Percentiles rank a stretch among this genome's conserved stretches.
Evolutionary conservation across 2,113 vertebrate species (phyloP).

Genomic region (Hyla sarda): DNA sequence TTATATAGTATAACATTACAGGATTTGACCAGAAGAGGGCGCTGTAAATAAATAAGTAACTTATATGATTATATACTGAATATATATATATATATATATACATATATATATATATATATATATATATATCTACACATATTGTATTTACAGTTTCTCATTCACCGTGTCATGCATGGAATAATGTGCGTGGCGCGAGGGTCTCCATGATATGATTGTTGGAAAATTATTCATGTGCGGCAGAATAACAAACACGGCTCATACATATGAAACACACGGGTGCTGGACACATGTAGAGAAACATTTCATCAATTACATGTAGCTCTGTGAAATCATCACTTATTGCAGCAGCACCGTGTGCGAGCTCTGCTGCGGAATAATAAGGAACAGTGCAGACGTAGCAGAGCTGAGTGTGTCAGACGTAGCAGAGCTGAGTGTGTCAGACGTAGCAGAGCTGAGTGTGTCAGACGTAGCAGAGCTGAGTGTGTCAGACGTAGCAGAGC

Average conservation of each 20-base stretch:
- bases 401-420: neutral
- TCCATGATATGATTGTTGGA: neutral
- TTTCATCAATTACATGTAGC: neutral
- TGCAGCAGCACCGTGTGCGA: neutral
- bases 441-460: too few relatives aligned
- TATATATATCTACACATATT: too few relatives aligned
- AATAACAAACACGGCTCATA: neutral
- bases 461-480: neutral
- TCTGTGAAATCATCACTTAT: neutral
- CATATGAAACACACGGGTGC: neutral
- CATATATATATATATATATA: too few relatives aligned
- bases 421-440: neutral
- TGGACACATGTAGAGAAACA: neutral
- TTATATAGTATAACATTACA: neutral
- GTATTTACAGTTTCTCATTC: too few relatives aligned
- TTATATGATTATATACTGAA: neutral
- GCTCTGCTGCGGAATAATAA: neutral
- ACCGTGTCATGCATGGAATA: neutral
- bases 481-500: too few relatives aligned
- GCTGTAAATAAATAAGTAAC: neutral
- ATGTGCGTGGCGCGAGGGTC: too few relatives aligned
- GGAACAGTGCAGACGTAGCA: neutral
- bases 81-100: too few relatives aligned
- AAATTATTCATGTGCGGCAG: conserved; percentile 9
- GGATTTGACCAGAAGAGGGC: neutral